phyloP scores from a whole-genome alignment of 2,888 invertebrate species.

The Scrobipalpa costella region DNA sequence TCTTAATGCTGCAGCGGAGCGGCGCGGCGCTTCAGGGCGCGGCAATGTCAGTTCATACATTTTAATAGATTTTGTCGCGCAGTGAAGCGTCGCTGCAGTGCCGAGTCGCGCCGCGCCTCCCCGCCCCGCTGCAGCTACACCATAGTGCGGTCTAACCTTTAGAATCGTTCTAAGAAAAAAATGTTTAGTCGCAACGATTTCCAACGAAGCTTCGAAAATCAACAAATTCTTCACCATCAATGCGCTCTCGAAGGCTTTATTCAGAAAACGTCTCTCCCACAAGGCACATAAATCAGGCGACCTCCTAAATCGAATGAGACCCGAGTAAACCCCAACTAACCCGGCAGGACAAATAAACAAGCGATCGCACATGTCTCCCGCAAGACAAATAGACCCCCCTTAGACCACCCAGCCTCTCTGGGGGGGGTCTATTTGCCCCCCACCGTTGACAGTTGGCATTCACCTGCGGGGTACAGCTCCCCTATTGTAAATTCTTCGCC shows the following conservation, averaged over 20 bases:
- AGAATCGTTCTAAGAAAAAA: too few relatives aligned
- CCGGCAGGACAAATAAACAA: constrained; percentile 64
- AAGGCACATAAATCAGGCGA: constrained; percentile 15
- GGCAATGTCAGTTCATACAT: too few relatives aligned
- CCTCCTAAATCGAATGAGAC: constrained; percentile 21
- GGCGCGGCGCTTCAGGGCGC: too few relatives aligned
- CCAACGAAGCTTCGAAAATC: neutral
- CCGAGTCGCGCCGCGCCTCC: too few relatives aligned
- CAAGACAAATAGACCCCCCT: constrained; percentile 64
- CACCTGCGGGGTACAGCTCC: constrained; percentile 55
- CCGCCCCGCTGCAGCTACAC: too few relatives aligned
- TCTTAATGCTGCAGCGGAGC: too few relatives aligned
- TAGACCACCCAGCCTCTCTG: constrained; percentile 35
- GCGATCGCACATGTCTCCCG: constrained; percentile 68
- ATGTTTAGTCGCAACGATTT: neutral
- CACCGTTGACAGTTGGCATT: constrained; percentile 65
- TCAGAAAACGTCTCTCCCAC: constrained; percentile 6
- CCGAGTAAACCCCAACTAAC: constrained; percentile 33
- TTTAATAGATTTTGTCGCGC: too few relatives aligned
- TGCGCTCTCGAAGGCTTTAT: constrained; percentile 2
- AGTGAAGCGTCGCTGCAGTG: too few relatives aligned
- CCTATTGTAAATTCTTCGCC: constrained; percentile 45
- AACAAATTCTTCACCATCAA: neutral
- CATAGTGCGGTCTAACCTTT: too few relatives aligned
- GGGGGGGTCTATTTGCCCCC: constrained; percentile 34